A percentile compares a stretch with the other conserved stretches of the same genome.
These are phyloP conservation scores for Leptopterna dolabrata DNA, from an alignment of 2,888 invertebrate genomes.

Conservation along the genomic window DNA sequence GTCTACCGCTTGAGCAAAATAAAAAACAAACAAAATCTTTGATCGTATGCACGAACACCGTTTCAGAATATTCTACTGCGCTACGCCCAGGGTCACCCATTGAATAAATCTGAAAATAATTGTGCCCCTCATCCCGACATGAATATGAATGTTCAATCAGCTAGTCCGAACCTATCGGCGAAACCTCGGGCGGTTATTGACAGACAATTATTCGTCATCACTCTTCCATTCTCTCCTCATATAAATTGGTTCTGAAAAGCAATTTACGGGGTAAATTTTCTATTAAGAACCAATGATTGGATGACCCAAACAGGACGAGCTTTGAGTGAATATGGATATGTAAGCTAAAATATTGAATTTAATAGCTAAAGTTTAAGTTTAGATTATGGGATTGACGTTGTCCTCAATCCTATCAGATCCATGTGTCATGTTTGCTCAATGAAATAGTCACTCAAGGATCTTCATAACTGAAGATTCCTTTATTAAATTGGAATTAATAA, in stretches of 20 bases:
- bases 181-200: not conserved
- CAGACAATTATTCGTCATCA: conserved; percentile 23
- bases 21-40: too few species aligned
- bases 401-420: too few species aligned
- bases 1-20: too few species aligned
- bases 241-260: conserved; percentile 1
- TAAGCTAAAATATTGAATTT: too few species aligned
- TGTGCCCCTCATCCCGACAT: not conserved
- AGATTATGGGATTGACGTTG: too few species aligned
- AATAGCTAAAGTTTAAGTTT: too few species aligned
- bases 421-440: too few species aligned
- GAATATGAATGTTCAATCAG: not conserved
- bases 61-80: not conserved
- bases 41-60: not conserved
- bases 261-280: not conserved
- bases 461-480: too few species aligned
- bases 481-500: too few species aligned
- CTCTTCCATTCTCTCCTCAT: not conserved
- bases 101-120: not conserved
- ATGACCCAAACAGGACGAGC: not conserved
- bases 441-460: too few species aligned
- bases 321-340: too few species aligned
- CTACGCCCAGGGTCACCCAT: not conserved
- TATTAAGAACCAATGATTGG: not conserved
- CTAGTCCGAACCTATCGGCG: not conserved